Base-by-base conservation (phyloP, 2,113 vertebrate species). In the Gavialis gangeticus region DNA sequence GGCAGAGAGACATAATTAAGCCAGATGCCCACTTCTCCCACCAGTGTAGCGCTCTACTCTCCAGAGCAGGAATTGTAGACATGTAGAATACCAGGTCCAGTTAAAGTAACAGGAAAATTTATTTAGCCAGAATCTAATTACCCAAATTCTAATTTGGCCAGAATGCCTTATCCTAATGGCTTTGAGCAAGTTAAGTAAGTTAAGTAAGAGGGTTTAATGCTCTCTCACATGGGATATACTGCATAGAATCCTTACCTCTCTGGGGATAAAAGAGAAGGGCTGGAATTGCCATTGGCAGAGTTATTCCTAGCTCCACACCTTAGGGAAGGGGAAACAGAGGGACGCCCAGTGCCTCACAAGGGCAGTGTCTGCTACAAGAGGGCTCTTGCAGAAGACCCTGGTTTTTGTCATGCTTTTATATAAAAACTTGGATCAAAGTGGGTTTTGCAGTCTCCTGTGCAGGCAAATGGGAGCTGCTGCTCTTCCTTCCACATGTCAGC, bases 381-480 rank as follows among this genome's bases (percentile, higher is more conserved):
- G 22, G 3, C 67, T 25, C 21, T 64, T 64, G 25, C 25, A 82
- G 55, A 18, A 91, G 79, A 54, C 27, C 62, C 62, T 56, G 22
- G 4, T 14, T 46, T 75, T 89, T 88, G 37, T 80, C 37, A 82
- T 0, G 4, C 4, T 91, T 86, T 88, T 79, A 58, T 22, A 69
- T 2, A 90, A 82, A 94, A 88, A 81, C 54, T 75, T 34, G 62
- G 34, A 46, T 46, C 69, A 73, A 6, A 37, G 57, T 15, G 34
- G 11, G 22, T 92, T 88, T 89, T 83, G 88, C 30, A 87, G 85
- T 91, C 79, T 88, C 85, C 75, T 91, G 22, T 64, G 64, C 55
- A 90, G 0, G 67, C 34, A 14, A 56, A 82, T 66, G 78, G 76
- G 4, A 91, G 14, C 4, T 67, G 10, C 80, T 73, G 12, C 81